These are phyloP conservation scores for Aspiorhynchus laticeps DNA, from an alignment of 2,113 vertebrate genomes.

Conservation along the genomic window DNA sequence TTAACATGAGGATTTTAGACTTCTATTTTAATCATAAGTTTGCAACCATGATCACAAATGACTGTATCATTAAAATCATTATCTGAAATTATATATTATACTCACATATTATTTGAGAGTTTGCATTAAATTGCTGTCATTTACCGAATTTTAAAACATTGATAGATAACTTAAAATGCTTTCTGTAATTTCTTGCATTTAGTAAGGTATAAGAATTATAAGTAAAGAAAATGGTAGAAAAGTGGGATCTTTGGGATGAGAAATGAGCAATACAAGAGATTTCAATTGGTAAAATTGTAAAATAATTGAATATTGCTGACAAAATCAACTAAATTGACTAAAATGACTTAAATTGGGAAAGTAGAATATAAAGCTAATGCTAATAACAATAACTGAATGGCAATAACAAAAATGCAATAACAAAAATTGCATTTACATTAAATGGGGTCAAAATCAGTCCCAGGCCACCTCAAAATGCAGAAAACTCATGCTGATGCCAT, in stretches of 20 bases:
- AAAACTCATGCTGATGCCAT: not conserved
- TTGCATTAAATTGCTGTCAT: not conserved
- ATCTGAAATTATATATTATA: conserved; percentile 2
- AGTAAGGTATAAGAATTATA: not conserved
- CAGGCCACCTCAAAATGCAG: not conserved
- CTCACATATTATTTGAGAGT: not conserved
- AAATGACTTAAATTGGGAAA: not conserved
- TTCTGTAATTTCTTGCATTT: not conserved
- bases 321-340: not conserved
- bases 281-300: not conserved
- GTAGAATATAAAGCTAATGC: not conserved
- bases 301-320: not conserved
- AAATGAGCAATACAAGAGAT: not conserved
- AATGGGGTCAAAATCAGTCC: not conserved
- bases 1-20: not conserved
- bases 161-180: not conserved
- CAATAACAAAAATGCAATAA: not conserved
- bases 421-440: not conserved
- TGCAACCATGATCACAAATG: not conserved
- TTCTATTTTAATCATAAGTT: not conserved
- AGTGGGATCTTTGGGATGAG: not conserved
- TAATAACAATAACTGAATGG: not conserved
- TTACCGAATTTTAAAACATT: not conserved
- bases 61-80: not conserved
- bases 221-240: not conserved